Evolutionary conservation across 2,797 vertebrate genomes (phyloP).

Genomic region (Gambusia yucatana): DNA sequence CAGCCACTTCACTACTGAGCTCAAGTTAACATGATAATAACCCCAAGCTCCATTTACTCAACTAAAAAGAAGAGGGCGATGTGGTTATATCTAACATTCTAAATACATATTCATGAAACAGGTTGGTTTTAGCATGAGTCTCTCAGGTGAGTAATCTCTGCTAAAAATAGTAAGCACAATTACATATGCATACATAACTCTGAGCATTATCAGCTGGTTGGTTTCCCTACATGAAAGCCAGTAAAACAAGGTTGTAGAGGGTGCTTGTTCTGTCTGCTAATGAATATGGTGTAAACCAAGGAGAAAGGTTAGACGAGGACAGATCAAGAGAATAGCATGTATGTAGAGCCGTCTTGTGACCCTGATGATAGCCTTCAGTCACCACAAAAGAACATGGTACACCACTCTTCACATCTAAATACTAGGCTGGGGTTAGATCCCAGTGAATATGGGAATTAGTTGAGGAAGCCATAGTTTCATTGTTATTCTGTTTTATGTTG

Average conservation of each 20-base stretch:
- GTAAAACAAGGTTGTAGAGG: conserved; percentile 16
- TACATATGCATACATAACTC: conserved; percentile 59
- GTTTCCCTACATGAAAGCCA: conserved; percentile 53
- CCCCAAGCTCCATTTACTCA: conserved; percentile 29
- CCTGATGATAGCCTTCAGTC: conserved; percentile 57
- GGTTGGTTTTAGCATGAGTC: conserved; percentile 37
- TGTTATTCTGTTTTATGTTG: background rate
- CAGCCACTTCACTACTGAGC: conserved; percentile 1
- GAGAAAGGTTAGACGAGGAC: conserved; percentile 41
- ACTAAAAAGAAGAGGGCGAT: conserved; percentile 7
- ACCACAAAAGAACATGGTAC: conserved; percentile 27
- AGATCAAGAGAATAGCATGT: conserved; percentile 27
- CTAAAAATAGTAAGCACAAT: conserved; percentile 61
- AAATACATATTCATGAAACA: conserved; percentile 67
- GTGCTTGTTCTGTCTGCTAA: conserved; percentile 53
- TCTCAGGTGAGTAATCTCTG: conserved; percentile 67
- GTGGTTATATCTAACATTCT: conserved; percentile 36
- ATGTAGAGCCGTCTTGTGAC: conserved; percentile 59
- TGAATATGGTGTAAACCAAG: conserved; percentile 46
- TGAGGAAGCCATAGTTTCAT: background rate
- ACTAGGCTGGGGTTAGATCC: conserved; percentile 12
- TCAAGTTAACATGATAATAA: conserved; percentile 35
- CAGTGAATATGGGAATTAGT: background rate
- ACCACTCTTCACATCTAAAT: conserved; percentile 15
- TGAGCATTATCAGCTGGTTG: conserved; percentile 56